Conservation (phyloP, 2,797 vertebrate genomes). For the Helarctos malayanus region DNA sequence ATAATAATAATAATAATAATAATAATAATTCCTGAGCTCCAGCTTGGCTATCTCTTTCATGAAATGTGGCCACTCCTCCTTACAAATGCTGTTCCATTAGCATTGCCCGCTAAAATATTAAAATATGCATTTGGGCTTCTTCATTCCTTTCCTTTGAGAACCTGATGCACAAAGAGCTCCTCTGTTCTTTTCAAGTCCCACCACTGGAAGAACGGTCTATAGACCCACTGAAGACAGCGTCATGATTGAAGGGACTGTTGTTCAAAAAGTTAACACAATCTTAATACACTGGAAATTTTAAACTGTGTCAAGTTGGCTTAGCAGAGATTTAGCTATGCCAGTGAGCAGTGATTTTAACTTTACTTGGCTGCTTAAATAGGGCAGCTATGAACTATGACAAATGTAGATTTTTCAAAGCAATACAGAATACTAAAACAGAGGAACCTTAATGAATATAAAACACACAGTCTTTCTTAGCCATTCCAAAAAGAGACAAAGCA, state of each 20-base stretch:
- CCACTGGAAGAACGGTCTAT: constrained; percentile 72
- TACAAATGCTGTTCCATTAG: constrained; percentile 85
- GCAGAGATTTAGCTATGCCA: constrained; percentile 83
- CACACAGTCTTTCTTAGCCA: constrained; percentile 85
- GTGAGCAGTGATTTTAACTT: constrained; percentile 86
- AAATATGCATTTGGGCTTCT: constrained; percentile 79
- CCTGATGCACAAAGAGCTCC: constrained; percentile 83
- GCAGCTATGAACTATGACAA: constrained; percentile 89
- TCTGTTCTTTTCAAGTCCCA: constrained; percentile 78
- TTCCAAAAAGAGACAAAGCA: constrained; percentile 84
- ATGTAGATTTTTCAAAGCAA: constrained; percentile 90
- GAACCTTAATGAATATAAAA: constrained; percentile 85
- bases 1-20: constrained; percentile 89
- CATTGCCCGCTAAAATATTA: constrained; percentile 73
- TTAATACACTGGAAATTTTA: constrained; percentile 75
- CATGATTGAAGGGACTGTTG: constrained; percentile 54
- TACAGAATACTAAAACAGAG: constrained; percentile 87
- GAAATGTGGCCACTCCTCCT: constrained; percentile 86
- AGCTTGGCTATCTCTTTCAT: constrained; percentile 86
- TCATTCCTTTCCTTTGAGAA: constrained; percentile 84
- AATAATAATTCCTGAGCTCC: constrained; percentile 86
- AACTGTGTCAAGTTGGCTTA: constrained; percentile 82
- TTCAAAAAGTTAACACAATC: constrained; percentile 63
- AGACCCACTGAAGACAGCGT: constrained; percentile 73
- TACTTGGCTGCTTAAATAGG: constrained; percentile 83